Base-by-base conservation (phyloP, 2,797 vertebrate species). In the Esox lucius region DNA sequence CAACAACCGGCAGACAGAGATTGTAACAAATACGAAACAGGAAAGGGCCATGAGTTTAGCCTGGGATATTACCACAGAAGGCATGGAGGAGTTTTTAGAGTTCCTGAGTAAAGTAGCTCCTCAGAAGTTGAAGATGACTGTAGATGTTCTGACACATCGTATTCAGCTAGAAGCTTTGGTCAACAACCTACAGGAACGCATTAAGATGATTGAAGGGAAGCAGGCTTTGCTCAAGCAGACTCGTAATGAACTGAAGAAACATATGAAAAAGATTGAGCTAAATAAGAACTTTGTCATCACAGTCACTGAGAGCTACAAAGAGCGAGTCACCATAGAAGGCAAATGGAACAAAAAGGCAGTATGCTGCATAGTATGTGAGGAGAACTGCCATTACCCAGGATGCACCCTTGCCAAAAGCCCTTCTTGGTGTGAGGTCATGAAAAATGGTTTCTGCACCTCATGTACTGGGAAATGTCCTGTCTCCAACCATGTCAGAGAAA, bases 361-460 rank as follows among this genome's bases (percentile, higher is more conserved):
- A 0, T 59, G 19, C 8, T 85, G 83, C 39, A n/a, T 6, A 5
- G 46, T 16, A 13, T 84, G 83, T 77, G 0, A 80, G 16, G 73
- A 76, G 56, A 85, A 77, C 62, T 85, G 83, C 35, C 83, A 83
- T 61, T 48, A 74, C 11, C 11, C 13, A 17, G 0, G 0, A 3
- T 76, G 67, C 31, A 26, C 4, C 72, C 71, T 2, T 2, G 53
- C 68, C 1, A 4, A 0, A 0, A 12, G 17, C 48, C 16, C 16
- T 17, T 24, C 8, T 7, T 19, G 53, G 0, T 59, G 53, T 49
- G 16, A 49, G 49, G 48, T 49, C 48, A 16, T 17, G 16, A 51
- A 1, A n/a, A 0, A 35, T 0, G 1, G 19, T 1, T 1, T 72
- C n/a, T 77, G 82, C 33, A 75, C 26, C 64, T 61, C 56, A 2